Evolutionary conservation across 2,113 vertebrate species (phyloP), one percentile per base, ranked within the genome.

Genomic region (Helogale parvula): DNA sequence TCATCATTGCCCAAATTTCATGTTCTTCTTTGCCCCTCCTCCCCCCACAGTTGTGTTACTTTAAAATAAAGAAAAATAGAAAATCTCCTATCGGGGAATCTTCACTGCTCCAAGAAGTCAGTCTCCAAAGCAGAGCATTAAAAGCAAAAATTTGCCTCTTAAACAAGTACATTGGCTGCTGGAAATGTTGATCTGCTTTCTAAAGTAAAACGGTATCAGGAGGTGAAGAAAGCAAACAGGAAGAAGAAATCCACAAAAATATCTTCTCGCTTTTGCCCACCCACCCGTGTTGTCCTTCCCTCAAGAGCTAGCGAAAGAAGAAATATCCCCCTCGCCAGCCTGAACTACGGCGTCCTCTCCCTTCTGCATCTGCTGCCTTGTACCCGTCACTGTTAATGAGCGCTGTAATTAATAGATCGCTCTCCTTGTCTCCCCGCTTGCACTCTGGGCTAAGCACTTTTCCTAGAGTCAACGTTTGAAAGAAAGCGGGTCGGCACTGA

Each of bases 361-460:
- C 97, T 97, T 96, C 97, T 94, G 97, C 97, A 97, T 98, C 97
- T 97, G 98, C 98, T 98, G 98, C 99, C 98, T 98, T 98, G 98
- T 99, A 98, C 98, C 98, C 98, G 96, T 99, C 98, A 98, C 98
- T 99, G 98, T 99, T 99, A 99, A 99, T 99, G 99, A 99, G 99
- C 91, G 98, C 96, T 98, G 99, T 99, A 99, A 99, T 99, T 99
- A 99, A 99, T 99, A 99, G 99, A 99, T 99, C 99, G 99, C 98
- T 99, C 99, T 99, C 98, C 99, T 98, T 91, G 98, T 99, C 99
- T 98, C 98, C 98, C 97, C 94, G 98, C 97, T 97, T 98, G 98
- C 99, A 98, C 98, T 98, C 98, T 97, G 97, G 98, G 98, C 98
- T 98, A 99, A 98, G 98, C 98, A 98, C 98, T 98, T 98, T 98